These are phyloP conservation scores for Porphyrio hochstetteri DNA, from an alignment of 2,113 vertebrate species.

Conservation along the genomic window DNA sequence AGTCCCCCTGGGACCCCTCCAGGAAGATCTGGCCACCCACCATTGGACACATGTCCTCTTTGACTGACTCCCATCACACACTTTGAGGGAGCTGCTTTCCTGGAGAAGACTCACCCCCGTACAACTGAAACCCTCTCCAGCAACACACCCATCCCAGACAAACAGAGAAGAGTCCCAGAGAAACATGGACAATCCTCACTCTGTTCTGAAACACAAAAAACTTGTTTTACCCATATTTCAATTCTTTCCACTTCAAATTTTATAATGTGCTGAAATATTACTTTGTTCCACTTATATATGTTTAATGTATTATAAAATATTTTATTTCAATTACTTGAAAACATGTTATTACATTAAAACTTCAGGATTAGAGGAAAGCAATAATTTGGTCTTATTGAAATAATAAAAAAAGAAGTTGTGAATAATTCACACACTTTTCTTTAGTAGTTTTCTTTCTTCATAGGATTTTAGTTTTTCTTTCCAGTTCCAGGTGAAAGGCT, in stretches of 20 bases:
- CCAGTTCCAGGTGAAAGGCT: neutral
- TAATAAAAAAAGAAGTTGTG: constrained; percentile 9
- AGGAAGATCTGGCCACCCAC: neutral
- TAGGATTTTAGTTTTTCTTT: neutral
- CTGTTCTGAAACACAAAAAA: neutral
- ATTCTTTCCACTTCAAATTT: neutral
- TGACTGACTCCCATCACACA: neutral
- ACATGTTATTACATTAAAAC: neutral
- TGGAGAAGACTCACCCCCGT: neutral
- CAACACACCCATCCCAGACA: neutral
- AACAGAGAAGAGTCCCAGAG: neutral
- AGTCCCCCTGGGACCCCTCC: neutral
- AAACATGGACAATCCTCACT: neutral
- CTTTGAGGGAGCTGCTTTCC: neutral
- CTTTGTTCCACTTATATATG: neutral
- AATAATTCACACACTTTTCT: constrained; percentile 5
- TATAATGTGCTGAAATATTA: neutral
- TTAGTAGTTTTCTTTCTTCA: neutral
- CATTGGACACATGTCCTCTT: neutral
- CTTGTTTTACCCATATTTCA: neutral
- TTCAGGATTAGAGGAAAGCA: neutral
- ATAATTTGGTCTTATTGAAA: neutral
- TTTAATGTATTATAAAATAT: neutral
- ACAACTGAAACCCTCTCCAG: neutral
- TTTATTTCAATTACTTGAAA: constrained; percentile 19